Conservation (phyloP, 2,113 vertebrate species). For the Dasypus novemcinctus region DNA sequence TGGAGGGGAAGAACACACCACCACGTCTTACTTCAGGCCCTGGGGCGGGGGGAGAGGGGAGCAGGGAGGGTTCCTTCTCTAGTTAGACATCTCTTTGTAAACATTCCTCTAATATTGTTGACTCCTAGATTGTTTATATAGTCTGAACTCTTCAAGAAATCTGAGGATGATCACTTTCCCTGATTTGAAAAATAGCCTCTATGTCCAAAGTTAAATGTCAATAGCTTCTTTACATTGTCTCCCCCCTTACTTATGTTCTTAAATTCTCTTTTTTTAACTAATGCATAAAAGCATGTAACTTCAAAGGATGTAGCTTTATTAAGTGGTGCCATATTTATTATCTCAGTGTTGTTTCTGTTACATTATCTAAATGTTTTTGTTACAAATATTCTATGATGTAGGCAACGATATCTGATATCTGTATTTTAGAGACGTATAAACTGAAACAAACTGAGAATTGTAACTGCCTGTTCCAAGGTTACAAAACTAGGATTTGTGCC, state of each 20-base stretch:
- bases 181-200: neutral
- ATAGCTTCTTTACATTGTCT: neutral
- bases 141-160: neutral
- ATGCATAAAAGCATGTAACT: neutral
- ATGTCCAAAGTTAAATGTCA: neutral
- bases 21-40: neutral
- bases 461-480: neutral
- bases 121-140: too few relatives aligned
- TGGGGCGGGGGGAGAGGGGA: too few relatives aligned
- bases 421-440: neutral
- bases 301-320: neutral
- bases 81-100: neutral
- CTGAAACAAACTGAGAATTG: neutral
- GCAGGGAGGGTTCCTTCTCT: too few relatives aligned
- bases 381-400: neutral
- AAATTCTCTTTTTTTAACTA: neutral
- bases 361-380: too few relatives aligned
- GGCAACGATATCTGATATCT: neutral
- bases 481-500: neutral
- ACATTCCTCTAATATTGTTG: too few relatives aligned
- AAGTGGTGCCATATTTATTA: neutral
- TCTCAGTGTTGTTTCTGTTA: neutral
- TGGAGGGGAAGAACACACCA: neutral
- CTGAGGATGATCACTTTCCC: neutral
- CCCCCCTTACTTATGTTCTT: neutral